Conservation (phyloP, 2,888 invertebrate genomes). For the Sipha maydis region DNA sequence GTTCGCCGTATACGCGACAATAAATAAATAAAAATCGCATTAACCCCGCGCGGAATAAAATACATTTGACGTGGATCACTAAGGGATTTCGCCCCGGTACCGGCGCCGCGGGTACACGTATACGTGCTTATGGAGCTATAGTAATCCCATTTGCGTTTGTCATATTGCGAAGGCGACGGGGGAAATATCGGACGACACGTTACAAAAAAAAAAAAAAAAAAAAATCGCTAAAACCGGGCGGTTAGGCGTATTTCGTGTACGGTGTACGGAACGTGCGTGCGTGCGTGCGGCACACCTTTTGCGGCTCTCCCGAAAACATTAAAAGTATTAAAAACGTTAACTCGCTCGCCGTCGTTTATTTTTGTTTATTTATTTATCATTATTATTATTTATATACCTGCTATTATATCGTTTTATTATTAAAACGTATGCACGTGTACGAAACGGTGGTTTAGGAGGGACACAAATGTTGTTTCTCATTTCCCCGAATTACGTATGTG, state of each 20-base stretch:
- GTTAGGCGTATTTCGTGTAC: not conserved
- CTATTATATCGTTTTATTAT: slow-evolving; percentile 14
- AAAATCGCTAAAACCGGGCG: not conserved
- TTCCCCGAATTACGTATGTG: not conserved
- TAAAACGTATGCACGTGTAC: not conserved
- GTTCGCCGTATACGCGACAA: slow-evolving; percentile 17
- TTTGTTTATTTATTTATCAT: slow-evolving; percentile 2
- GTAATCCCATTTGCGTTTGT: slow-evolving; percentile 56
- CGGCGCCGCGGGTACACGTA: not conserved
- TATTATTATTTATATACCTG: not conserved
- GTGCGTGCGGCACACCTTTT: not conserved
- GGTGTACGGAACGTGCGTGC: not conserved
- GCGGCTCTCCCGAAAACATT: slow-evolving; percentile 29
- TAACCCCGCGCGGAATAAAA: slow-evolving; percentile 48
- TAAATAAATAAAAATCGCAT: slow-evolving; percentile 60
- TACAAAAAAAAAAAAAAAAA: not conserved
- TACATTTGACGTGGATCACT: slow-evolving; percentile 58
- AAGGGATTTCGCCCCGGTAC: slow-evolving; percentile 36
- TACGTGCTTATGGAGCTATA: not conserved
- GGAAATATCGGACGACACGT: slow-evolving; percentile 40
- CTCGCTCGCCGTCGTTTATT: slow-evolving; percentile 42
- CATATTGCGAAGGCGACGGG: slow-evolving; percentile 9
- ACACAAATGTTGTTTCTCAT: slow-evolving; percentile 8
- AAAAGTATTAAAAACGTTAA: slow-evolving; percentile 56
- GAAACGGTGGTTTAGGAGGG: slow-evolving; percentile 17